Percentiles rank a stretch among this genome's conserved stretches.
Evolutionary conservation across 2,113 vertebrate species (phyloP).

Genomic region (Limanda limanda): DNA sequence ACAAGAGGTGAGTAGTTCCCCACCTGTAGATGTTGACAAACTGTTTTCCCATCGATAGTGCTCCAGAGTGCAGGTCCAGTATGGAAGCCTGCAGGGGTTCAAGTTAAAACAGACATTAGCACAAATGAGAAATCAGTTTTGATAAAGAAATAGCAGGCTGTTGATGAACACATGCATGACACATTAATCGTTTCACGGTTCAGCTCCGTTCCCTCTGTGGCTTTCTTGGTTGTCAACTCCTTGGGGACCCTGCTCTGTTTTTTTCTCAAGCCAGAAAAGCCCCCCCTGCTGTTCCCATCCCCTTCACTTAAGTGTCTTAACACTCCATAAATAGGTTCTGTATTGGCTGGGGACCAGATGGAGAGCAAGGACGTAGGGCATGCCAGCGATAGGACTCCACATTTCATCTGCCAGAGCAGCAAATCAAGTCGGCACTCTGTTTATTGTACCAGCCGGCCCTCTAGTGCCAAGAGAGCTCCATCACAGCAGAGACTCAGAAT

Average conservation of each 20-base stretch:
- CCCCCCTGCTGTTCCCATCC: neutral
- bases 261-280: conserved; percentile 29
- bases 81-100: conserved; percentile 89
- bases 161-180: neutral
- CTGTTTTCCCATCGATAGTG: conserved; percentile 93
- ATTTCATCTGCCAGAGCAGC: neutral
- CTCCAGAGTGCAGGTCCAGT: conserved; percentile 95
- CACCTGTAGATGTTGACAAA: conserved; percentile 98
- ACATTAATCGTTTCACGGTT: neutral
- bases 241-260: conserved; percentile 17
- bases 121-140: neutral
- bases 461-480: conserved; percentile 31
- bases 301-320: conserved; percentile 32
- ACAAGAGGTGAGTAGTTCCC: conserved; percentile 41
- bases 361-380: conserved; percentile 1
- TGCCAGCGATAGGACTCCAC: neutral
- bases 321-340: conserved; percentile 46
- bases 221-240: neutral
- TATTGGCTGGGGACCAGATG: conserved; percentile 24
- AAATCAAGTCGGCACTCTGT: too few species aligned
- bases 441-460: conserved; percentile 50
- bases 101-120: conserved; percentile 35
- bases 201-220: neutral
- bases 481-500: neutral
- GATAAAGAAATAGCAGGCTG: neutral